These are phyloP conservation scores for Boleophthalmus pectinirostris DNA, from an alignment of 2,113 vertebrate species.

Conservation along the genomic window DNA sequence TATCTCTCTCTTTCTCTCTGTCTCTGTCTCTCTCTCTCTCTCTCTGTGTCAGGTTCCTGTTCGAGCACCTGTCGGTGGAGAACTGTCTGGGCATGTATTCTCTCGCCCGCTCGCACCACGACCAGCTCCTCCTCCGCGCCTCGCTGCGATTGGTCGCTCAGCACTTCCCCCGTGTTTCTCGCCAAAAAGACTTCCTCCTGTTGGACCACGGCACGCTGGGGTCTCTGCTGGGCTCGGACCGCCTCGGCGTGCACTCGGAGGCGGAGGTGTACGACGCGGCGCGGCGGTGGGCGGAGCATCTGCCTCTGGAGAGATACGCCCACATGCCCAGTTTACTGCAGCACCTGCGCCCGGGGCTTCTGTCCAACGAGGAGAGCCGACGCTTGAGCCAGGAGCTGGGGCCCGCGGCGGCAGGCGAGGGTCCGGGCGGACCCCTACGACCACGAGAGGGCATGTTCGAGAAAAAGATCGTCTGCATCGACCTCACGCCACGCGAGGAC, in stretches of 20 bases:
- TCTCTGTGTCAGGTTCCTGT: constrained; percentile 74
- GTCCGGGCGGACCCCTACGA: constrained; percentile 74
- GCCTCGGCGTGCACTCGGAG: constrained; percentile 81
- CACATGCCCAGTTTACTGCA: constrained; percentile 78
- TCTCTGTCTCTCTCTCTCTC: neutral
- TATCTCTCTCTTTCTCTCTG: neutral
- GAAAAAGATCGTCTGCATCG: constrained; percentile 83
- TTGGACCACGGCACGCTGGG: constrained; percentile 80
- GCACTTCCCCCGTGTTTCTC: constrained; percentile 79
- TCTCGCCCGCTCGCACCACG: constrained; percentile 82
- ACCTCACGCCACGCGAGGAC: constrained; percentile 78
- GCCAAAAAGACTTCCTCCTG: constrained; percentile 80
- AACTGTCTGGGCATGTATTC: constrained; percentile 85
- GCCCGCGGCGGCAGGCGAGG: constrained; percentile 60
- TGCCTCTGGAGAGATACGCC: constrained; percentile 70
- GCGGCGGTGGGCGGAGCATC: constrained; percentile 80
- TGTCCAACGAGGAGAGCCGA: constrained; percentile 77
- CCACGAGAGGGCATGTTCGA: constrained; percentile 84
- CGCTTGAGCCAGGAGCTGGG: constrained; percentile 79
- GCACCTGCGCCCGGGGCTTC: constrained; percentile 79
- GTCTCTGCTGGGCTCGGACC: constrained; percentile 82
- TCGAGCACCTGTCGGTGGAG: constrained; percentile 80
- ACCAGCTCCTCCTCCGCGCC: constrained; percentile 80
- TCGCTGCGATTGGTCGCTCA: constrained; percentile 79
- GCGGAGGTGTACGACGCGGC: constrained; percentile 80